phyloP scores from a whole-genome alignment of 2,888 invertebrate species.

The Galeopsomyia nigrocyanea region DNA sequence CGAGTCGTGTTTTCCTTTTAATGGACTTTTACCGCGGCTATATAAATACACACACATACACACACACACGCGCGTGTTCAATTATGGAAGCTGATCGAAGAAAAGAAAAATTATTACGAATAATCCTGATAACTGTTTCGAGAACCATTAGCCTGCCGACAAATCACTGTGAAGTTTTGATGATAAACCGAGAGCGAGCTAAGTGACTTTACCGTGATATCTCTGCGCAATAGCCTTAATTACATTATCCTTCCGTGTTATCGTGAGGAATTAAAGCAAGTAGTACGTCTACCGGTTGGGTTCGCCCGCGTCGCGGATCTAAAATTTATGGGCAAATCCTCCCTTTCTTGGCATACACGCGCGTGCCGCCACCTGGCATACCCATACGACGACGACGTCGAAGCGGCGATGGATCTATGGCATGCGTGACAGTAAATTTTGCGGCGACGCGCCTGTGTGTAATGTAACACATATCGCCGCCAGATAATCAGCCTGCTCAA shows the following conservation, averaged over 20 bases:
- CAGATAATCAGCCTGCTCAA: slow-evolving; percentile 39
- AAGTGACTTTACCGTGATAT: slow-evolving; percentile 8
- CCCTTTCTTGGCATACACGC: slow-evolving; percentile 1
- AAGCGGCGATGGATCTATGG: background rate
- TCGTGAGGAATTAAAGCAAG: slow-evolving; percentile 6
- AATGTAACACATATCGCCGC: background rate
- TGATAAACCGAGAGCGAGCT: no score
- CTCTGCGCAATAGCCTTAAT: slow-evolving; percentile 27
- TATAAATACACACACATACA: background rate
- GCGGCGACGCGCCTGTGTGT: background rate
- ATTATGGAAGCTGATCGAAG: background rate
- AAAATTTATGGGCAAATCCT: slow-evolving; percentile 10
- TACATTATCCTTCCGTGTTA: slow-evolving; percentile 25
- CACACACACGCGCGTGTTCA: background rate
- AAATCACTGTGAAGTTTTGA: no score
- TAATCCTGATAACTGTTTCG: no score
- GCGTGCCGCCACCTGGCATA: background rate
- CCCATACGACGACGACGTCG: background rate
- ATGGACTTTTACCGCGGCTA: background rate
- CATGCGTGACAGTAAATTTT: slow-evolving; percentile 24
- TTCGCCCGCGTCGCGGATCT: background rate
- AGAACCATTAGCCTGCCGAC: no score
- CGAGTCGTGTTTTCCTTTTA: background rate
- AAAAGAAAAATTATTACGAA: background rate
- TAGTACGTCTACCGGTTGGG: slow-evolving; percentile 3